A percentile compares a stretch with the other conserved stretches of the same genome.
These are phyloP conservation scores for Catostomus latipinnis DNA, from an alignment of 2,797 vertebrate species.

Conservation along the genomic window DNA sequence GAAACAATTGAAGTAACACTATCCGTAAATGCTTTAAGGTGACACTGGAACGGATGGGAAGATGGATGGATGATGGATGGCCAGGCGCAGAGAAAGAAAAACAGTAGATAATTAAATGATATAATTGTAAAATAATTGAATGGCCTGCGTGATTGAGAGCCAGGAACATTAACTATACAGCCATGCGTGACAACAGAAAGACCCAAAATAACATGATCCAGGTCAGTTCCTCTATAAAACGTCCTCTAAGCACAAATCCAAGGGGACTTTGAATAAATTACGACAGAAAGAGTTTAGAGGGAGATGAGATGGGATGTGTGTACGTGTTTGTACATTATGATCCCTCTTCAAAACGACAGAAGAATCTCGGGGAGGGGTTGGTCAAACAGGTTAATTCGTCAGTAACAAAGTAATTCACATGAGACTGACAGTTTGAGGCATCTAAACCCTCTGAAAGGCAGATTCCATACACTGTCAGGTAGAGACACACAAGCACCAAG, in stretches of 20 bases:
- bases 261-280: constrained; percentile 58
- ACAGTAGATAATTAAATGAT: constrained; percentile 41
- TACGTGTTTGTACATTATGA: neutral
- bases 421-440: constrained; percentile 31
- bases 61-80: constrained; percentile 35
- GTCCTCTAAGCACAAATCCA: constrained; percentile 50
- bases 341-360: neutral
- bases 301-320: constrained; percentile 19
- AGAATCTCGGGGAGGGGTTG: neutral
- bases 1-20: neutral
- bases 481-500: constrained; percentile 2
- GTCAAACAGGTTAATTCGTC: constrained; percentile 52
- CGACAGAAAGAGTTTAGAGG: constrained; percentile 38
- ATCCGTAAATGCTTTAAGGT: constrained; percentile 3
- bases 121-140: constrained; percentile 38
- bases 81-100: constrained; percentile 18
- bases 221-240: constrained; percentile 54
- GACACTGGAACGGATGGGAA: constrained; percentile 3
- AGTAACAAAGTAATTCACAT: constrained; percentile 43
- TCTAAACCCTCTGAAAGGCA: constrained; percentile 39
- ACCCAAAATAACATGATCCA: constrained; percentile 52
- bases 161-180: constrained; percentile 37
- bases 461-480: constrained; percentile 40
- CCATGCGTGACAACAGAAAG: constrained; percentile 32
- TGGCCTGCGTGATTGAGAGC: constrained; percentile 26